These are phyloP conservation scores for Ectobius pallidus DNA, from an alignment of 2,888 invertebrate species.

Conservation along the genomic window DNA sequence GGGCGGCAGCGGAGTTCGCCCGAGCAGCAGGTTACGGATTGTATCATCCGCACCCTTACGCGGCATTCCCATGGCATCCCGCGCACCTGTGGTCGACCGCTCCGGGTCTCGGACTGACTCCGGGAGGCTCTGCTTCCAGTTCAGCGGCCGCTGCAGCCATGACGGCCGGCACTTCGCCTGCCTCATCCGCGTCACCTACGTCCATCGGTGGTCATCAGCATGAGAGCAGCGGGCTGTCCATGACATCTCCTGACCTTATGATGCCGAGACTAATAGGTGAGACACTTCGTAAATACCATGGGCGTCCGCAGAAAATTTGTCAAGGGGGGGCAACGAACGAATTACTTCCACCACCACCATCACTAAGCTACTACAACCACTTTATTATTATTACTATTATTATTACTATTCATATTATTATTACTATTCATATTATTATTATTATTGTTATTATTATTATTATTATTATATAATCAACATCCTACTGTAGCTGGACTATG, in stretches of 20 bases:
- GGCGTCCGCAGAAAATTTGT: too few species aligned
- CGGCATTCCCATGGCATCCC: conserved; percentile 62
- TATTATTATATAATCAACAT: too few species aligned
- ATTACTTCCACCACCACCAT: too few species aligned
- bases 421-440: too few species aligned
- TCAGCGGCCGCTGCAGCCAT: conserved; percentile 41
- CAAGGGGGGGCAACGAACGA: too few species aligned
- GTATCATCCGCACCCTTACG: conserved; percentile 78
- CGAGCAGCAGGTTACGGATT: conserved; percentile 89
- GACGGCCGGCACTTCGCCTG: conserved; percentile 27
- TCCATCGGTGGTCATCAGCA: conserved; percentile 43
- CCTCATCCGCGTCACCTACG: conserved; percentile 45
- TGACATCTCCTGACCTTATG: conserved; percentile 36
- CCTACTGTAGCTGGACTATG: too few species aligned
- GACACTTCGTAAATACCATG: too few species aligned
- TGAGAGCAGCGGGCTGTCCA: conserved; percentile 1
- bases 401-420: too few species aligned
- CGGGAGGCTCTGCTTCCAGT: conserved; percentile 41
- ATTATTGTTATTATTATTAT: too few species aligned
- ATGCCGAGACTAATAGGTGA: conserved; percentile 48
- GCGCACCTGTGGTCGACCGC: conserved; percentile 42
- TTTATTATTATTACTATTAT: too few species aligned
- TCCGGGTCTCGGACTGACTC: conserved; percentile 46
- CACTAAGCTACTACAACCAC: too few species aligned
- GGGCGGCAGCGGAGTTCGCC: conserved; percentile 95